phyloP scores from a whole-genome alignment of 92 coral and sea anemone genomes.

The Blastomussa wellsi region DNA sequence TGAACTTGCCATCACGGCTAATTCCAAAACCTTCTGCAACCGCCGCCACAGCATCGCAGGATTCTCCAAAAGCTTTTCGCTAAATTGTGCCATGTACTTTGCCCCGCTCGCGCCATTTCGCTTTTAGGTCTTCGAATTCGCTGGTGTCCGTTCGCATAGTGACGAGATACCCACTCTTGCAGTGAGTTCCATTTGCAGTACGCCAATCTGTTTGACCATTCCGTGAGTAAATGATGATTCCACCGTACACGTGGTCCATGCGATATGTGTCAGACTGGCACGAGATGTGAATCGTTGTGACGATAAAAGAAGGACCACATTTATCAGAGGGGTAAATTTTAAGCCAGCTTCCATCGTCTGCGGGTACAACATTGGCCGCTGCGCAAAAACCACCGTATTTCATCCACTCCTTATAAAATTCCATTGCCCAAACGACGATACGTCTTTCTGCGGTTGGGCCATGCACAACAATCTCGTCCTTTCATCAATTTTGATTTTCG shows the following conservation, averaged over 20 bases:
- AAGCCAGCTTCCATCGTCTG: neutral
- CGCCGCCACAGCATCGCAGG: neutral
- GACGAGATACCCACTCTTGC: constrained; percentile 55
- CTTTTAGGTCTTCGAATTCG: neutral
- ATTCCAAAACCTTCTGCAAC: constrained; percentile 3
- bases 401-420: no score
- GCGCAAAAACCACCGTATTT: no score
- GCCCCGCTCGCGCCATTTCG: neutral
- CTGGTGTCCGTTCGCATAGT: constrained; percentile 35
- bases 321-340: neutral
- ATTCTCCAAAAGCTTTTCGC: neutral
- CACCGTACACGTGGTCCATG: constrained; percentile 22
- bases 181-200: constrained; percentile 50
- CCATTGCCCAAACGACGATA: no score
- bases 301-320: neutral
- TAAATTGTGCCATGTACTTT: neutral
- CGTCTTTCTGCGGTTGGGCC: no score
- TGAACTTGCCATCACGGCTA: neutral
- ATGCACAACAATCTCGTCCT: no score
- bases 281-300: constrained; percentile 6
- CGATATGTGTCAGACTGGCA: neutral
- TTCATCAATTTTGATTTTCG: no score
- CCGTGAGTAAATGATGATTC: constrained; percentile 49
- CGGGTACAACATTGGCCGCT: neutral
- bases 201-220: constrained; percentile 45